These are phyloP conservation scores for Trichacis sp. DNA, from an alignment of 2,888 invertebrate species.

Conservation along the genomic window DNA sequence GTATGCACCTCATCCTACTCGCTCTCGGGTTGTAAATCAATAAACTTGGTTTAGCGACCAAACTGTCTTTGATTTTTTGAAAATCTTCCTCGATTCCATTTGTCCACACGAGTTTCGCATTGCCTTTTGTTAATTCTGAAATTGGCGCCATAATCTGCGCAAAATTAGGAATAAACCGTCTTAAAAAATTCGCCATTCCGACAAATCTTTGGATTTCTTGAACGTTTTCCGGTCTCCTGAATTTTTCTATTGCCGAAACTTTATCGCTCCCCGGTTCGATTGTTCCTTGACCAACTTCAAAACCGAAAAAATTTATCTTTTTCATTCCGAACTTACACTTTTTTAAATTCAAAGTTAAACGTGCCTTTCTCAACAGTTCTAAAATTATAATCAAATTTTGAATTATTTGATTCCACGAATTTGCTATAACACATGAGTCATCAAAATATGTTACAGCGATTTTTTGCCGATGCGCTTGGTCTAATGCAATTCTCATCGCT, in stretches of 20 bases:
- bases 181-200: neutral
- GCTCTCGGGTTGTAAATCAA: slow-evolving; percentile 2
- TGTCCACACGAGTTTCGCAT: neutral
- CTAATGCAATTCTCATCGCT: neutral
- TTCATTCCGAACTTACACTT: too few species aligned
- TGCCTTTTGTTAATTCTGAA: neutral
- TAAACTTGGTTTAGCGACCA: neutral
- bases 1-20: slow-evolving; percentile 1
- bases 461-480: too few species aligned
- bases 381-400: neutral
- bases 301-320: neutral
- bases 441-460: too few species aligned
- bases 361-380: neutral
- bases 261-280: neutral
- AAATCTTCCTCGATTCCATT: neutral
- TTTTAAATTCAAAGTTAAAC: neutral
- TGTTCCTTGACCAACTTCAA: neutral
- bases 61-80: slow-evolving; percentile 12
- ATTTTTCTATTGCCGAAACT: neutral
- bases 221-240: neutral
- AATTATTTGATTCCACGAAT: too few species aligned
- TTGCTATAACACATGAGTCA: too few species aligned
- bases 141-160: neutral
- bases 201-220: neutral
- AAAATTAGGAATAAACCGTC: neutral